These are phyloP conservation scores for Desmodus rotundus DNA, from an alignment of 2,113 vertebrate species.

Conservation along the genomic window DNA sequence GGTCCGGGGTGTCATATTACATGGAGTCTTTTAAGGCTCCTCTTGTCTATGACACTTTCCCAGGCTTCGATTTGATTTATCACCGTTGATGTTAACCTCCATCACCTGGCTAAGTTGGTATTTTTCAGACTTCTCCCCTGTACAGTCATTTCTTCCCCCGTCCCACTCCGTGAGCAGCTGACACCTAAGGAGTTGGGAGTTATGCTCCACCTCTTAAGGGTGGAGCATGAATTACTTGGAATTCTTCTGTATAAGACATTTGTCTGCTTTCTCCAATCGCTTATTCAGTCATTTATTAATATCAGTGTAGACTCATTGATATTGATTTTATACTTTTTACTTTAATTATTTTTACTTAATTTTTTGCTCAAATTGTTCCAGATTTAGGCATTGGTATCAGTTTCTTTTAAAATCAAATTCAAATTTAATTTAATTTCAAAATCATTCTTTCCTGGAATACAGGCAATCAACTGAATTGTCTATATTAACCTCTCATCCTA, in stretches of 20 bases:
- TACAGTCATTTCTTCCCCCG: neutral
- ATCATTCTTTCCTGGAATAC: neutral
- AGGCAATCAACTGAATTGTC: neutral
- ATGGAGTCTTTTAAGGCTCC: neutral
- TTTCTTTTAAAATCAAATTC: neutral
- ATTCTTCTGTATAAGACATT: neutral
- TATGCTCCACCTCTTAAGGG: accelerated
- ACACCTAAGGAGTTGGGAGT: neutral
- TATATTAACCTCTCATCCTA: neutral
- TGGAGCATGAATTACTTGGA: neutral
- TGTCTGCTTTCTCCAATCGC: neutral
- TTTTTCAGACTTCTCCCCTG: neutral
- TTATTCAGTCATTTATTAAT: neutral
- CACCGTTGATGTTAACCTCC: neutral
- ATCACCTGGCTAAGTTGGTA: neutral
- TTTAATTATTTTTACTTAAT: neutral
- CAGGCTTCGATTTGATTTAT: neutral
- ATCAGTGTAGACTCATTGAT: neutral
- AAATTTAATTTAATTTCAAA: constrained; percentile 13
- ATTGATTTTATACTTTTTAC: neutral
- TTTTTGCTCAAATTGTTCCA: neutral
- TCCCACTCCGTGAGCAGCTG: accelerated
- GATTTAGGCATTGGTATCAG: neutral
- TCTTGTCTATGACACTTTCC: neutral
- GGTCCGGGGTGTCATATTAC: neutral